phyloP scores from a whole-genome alignment of 2,888 invertebrate genomes.

The Erynnis tages region DNA sequence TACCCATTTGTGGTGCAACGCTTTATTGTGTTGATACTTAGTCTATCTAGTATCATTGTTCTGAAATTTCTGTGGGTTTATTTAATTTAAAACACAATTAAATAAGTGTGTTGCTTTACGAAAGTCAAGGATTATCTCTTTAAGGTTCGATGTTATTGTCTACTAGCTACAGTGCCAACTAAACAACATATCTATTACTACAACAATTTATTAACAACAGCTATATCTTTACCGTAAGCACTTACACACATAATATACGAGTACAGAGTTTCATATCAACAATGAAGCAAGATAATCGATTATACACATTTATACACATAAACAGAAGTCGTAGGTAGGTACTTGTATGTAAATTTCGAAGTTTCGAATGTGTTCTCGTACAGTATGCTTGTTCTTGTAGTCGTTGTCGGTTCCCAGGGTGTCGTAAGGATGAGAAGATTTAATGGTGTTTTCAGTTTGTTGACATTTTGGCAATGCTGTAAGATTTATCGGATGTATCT shows the following conservation, averaged over 20 bases:
- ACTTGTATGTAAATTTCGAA: slow-evolving; percentile 3
- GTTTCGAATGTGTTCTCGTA: slow-evolving; percentile 9
- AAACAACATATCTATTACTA: neutral
- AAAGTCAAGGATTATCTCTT: too few relatives aligned
- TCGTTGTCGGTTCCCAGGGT: neutral
- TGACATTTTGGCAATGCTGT: neutral
- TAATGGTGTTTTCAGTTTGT: slow-evolving; percentile 3
- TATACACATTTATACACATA: neutral
- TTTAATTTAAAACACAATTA: too few relatives aligned
- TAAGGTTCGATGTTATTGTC: too few relatives aligned
- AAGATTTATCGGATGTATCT: neutral
- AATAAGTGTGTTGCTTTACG: too few relatives aligned
- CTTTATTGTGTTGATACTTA: too few relatives aligned
- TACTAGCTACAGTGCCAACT: too few relatives aligned
- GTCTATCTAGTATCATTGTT: too few relatives aligned
- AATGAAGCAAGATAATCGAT: neutral
- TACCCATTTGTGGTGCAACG: neutral
- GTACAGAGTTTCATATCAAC: too few relatives aligned
- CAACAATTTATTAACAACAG: neutral
- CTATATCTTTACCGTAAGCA: too few relatives aligned
- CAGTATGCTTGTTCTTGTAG: neutral
- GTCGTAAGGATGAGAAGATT: slow-evolving; percentile 2
- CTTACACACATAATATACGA: too few relatives aligned
- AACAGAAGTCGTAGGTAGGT: neutral
- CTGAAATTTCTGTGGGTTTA: too few relatives aligned